Percentiles rank a stretch among this genome's conserved stretches.
Evolutionary conservation across 2,888 invertebrate genomes (phyloP).

Genomic region (Drosophila ustulata): DNA sequence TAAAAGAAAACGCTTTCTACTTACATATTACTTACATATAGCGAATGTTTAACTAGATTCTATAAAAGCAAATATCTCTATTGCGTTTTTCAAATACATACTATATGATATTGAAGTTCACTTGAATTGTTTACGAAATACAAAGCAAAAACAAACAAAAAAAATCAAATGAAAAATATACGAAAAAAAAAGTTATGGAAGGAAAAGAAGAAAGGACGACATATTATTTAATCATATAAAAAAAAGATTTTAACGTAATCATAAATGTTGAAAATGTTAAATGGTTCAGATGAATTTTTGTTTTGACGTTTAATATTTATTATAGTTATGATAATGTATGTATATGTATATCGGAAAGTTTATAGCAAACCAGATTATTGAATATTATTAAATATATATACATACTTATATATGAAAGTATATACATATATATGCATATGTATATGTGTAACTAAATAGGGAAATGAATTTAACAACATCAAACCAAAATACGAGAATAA

Average conservation of each 20-base stretch:
- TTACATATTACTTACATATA: conserved; percentile 51
- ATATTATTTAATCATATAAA: conserved; percentile 72
- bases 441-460: conserved; percentile 72
- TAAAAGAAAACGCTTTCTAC: conserved; percentile 51
- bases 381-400: conserved; percentile 55
- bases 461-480: conserved; percentile 73
- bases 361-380: conserved; percentile 54
- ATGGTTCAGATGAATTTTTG: conserved; percentile 69
- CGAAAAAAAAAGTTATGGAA: conserved; percentile 37
- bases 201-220: conserved; percentile 26
- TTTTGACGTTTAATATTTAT: conserved; percentile 64
- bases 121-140: conserved; percentile 70
- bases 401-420: conserved; percentile 47
- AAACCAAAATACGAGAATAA: conserved; percentile 59
- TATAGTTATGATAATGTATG: conserved; percentile 72
- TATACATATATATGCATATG: conserved; percentile 44
- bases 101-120: conserved; percentile 63
- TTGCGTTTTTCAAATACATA: conserved; percentile 68
- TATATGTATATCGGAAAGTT: conserved; percentile 75
- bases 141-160: conserved; percentile 42
- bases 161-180: conserved; percentile 40
- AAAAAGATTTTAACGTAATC: conserved; percentile 72
- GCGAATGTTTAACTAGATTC: conserved; percentile 73
- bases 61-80: conserved; percentile 64
- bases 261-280: conserved; percentile 76